phyloP scores from a whole-genome alignment of 2,888 invertebrate species.

The Sthenelais limicola region DNA sequence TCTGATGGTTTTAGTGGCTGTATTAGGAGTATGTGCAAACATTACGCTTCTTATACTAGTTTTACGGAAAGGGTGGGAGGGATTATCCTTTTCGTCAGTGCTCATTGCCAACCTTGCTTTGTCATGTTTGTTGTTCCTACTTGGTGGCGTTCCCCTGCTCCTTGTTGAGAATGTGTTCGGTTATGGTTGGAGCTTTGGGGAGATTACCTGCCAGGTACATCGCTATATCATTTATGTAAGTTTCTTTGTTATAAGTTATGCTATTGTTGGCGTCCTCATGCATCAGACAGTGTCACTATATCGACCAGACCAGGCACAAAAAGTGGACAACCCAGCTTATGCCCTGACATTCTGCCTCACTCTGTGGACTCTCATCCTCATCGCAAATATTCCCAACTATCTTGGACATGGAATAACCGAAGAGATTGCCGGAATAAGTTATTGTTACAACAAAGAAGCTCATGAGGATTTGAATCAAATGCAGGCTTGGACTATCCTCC shows the following conservation, averaged over 20 bases:
- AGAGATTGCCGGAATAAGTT: conserved; percentile 33
- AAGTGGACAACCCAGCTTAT: background rate
- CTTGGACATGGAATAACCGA: conserved; percentile 35
- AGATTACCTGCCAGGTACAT: conserved; percentile 14
- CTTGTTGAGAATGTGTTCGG: conserved; percentile 40
- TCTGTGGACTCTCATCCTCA: conserved; percentile 23
- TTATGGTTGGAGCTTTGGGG: conserved; percentile 31
- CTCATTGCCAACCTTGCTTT: conserved; percentile 24
- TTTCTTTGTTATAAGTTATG: conserved; percentile 27
- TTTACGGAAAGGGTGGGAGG: background rate
- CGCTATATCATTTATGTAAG: conserved; percentile 32
- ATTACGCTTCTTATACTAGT: background rate
- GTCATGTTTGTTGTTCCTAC: conserved; percentile 28
- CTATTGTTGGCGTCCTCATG: conserved; percentile 1
- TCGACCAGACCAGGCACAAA: background rate
- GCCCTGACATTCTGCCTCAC: background rate
- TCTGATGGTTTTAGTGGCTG: conserved; percentile 9
- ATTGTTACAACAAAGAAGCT: conserved; percentile 27
- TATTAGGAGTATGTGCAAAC: conserved; percentile 13
- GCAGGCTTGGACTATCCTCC: conserved; percentile 26
- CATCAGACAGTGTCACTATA: background rate
- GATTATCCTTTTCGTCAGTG: conserved; percentile 2
- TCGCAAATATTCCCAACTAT: conserved; percentile 37
- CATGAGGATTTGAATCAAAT: background rate
- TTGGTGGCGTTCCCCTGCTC: conserved; percentile 33